phyloP scores from a whole-genome alignment of 2,797 vertebrate species.

The Hemibagrus guttatus region DNA sequence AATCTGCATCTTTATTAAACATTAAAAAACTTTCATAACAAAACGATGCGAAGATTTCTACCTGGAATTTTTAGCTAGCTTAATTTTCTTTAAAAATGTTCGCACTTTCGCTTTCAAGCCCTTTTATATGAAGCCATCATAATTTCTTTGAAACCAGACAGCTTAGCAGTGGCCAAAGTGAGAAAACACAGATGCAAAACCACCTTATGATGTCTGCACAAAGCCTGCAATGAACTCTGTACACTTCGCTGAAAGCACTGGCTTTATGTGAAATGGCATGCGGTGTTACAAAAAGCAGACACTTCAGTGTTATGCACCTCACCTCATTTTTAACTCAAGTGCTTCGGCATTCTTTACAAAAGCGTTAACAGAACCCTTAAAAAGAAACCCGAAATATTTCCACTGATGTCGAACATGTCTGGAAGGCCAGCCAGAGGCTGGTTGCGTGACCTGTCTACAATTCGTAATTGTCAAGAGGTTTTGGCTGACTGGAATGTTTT shows the following conservation, averaged over 20 bases:
- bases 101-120: background rate
- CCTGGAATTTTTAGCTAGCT: background rate
- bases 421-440: background rate
- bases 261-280: constrained; percentile 9
- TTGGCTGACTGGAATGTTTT: background rate
- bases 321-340: background rate
- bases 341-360: background rate
- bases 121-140: constrained; percentile 50
- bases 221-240: background rate
- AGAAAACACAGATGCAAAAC: constrained; percentile 29
- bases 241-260: constrained; percentile 3
- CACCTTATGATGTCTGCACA: background rate
- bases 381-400: background rate
- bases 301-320: background rate
- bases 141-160: constrained; percentile 45
- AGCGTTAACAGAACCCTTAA: background rate
- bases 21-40: background rate
- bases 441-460: background rate
- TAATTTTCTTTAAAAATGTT: background rate
- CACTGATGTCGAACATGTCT: background rate
- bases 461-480: background rate
- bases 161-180: constrained; percentile 40
- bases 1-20: background rate
- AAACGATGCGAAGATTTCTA: background rate
- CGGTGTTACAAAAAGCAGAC: background rate